Conservation (phyloP, 2,797 vertebrate genomes). For the Acestrorhynchus altus region DNA sequence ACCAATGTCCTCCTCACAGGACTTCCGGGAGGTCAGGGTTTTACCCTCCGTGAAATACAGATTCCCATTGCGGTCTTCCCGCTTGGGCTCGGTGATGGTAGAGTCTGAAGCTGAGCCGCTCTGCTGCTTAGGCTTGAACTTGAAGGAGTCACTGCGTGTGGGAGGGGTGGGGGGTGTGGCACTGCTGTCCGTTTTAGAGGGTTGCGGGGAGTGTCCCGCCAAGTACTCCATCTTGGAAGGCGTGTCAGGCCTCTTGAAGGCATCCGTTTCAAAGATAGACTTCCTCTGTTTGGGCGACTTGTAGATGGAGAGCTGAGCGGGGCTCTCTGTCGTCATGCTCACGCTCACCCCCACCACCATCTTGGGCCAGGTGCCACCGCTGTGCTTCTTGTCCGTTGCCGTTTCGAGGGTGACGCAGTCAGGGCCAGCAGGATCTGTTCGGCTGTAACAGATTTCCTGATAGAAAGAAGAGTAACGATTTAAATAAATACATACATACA, state of each 20-base stretch:
- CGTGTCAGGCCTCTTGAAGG: slow-evolving; percentile 91
- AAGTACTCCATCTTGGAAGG: slow-evolving; percentile 89
- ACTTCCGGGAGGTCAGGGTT: slow-evolving; percentile 87
- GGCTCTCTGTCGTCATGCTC: slow-evolving; percentile 77
- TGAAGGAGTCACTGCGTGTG: slow-evolving; percentile 93
- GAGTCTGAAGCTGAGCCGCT: slow-evolving; percentile 94
- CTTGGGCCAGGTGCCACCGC: slow-evolving; percentile 95
- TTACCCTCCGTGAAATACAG: slow-evolving; percentile 86
- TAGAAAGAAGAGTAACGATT: not conserved
- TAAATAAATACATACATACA: no score
- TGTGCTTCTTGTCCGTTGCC: slow-evolving; percentile 84
- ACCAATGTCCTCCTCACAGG: slow-evolving; percentile 92
- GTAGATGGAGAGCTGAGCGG: slow-evolving; percentile 94
- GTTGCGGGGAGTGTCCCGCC: slow-evolving; percentile 84
- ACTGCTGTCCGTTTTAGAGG: slow-evolving; percentile 83
- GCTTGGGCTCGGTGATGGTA: slow-evolving; percentile 82
- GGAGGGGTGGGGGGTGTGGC: slow-evolving; percentile 92
- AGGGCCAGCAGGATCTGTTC: slow-evolving; percentile 75
- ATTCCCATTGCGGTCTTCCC: slow-evolving; percentile 79
- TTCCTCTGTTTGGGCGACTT: slow-evolving; percentile 95
- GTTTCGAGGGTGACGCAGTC: slow-evolving; percentile 80
- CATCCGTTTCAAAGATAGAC: slow-evolving; percentile 92
- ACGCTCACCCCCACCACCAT: slow-evolving; percentile 88
- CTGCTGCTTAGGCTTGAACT: slow-evolving; percentile 95
- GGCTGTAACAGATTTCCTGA: slow-evolving; percentile 79